A percentile compares a stretch with the other conserved stretches of the same genome.
Evolutionary conservation across 2,113 vertebrate genomes (phyloP).

Genomic region (Siniperca knerii): DNA sequence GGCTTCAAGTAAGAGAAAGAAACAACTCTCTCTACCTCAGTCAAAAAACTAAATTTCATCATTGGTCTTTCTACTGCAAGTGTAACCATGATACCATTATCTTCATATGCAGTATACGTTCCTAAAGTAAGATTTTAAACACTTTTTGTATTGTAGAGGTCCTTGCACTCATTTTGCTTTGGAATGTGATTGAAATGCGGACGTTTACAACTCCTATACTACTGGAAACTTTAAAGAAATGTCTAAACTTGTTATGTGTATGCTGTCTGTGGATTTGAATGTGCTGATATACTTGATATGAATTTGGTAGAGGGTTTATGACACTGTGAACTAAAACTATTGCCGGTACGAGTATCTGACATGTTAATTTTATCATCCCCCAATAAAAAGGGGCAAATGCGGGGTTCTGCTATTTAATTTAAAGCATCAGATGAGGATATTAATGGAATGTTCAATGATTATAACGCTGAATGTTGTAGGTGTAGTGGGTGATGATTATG

Average conservation of each 20-base stretch:
- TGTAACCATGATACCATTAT: neutral
- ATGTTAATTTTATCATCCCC: constrained; percentile 65
- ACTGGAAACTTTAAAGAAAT: constrained; percentile 16
- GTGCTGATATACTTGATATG: constrained; percentile 77
- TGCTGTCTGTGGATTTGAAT: constrained; percentile 65
- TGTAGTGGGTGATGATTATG: constrained; percentile 51
- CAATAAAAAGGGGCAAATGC: constrained; percentile 12
- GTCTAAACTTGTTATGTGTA: constrained; percentile 2
- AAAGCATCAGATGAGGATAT: constrained; percentile 37
- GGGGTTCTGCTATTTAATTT: constrained; percentile 66
- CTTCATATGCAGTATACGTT: neutral
- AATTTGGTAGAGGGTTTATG: constrained; percentile 72
- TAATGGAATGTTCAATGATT: constrained; percentile 31
- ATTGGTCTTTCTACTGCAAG: constrained; percentile 9
- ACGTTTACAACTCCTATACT: constrained; percentile 26
- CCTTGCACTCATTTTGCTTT: constrained; percentile 45
- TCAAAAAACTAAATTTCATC: neutral
- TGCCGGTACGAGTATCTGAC: constrained; percentile 77
- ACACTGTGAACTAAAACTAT: constrained; percentile 81
- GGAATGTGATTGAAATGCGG: constrained; percentile 25
- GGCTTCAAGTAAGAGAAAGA: constrained; percentile 33
- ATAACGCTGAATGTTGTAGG: constrained; percentile 24
- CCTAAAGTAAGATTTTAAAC: constrained; percentile 10
- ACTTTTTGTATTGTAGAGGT: constrained; percentile 14
- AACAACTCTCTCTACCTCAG: constrained; percentile 76